phyloP scores from a whole-genome alignment of 2,888 invertebrate genomes.

The Andrena minutula region DNA sequence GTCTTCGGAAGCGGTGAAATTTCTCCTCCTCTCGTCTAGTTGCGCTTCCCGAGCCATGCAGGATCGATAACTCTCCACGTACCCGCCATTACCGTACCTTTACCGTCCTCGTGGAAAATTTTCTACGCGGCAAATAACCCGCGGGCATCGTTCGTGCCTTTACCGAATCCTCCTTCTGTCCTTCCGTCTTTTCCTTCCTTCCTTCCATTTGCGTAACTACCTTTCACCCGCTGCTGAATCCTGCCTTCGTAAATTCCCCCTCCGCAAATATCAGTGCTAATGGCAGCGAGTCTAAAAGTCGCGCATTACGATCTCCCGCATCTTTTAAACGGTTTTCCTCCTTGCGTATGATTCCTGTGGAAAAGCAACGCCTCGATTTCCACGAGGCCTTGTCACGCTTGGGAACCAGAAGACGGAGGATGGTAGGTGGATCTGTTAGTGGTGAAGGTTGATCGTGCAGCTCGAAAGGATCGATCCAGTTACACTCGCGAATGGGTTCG shows the following conservation, averaged over 20 bases:
- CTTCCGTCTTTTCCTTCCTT: not conserved
- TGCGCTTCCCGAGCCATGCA: slow-evolving; percentile 43
- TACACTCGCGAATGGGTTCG: slow-evolving; percentile 54
- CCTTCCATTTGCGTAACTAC: not conserved
- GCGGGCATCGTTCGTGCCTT: slow-evolving; percentile 37
- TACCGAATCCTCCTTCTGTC: not conserved
- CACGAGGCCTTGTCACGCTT: not conserved
- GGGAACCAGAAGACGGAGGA: too few relatives aligned
- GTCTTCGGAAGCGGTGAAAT: slow-evolving; percentile 58
- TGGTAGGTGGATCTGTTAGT: too few relatives aligned
- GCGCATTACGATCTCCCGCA: slow-evolving; percentile 4
- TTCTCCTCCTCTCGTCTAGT: slow-evolving; percentile 46
- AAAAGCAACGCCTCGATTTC: not conserved
- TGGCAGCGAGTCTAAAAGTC: not conserved
- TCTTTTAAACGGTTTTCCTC: not conserved
- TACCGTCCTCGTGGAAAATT: slow-evolving; percentile 62
- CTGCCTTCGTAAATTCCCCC: not conserved
- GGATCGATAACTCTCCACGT: slow-evolving; percentile 67
- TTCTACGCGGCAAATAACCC: slow-evolving; percentile 57
- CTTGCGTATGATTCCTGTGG: too few relatives aligned
- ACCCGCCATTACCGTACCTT: slow-evolving; percentile 64
- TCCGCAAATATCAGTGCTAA: not conserved
- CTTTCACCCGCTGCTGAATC: not conserved
- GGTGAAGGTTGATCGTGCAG: slow-evolving; percentile 18
- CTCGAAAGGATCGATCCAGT: slow-evolving; percentile 45